Conservation (phyloP, 2,888 invertebrate genomes). For the Agrilus biguttatus region DNA sequence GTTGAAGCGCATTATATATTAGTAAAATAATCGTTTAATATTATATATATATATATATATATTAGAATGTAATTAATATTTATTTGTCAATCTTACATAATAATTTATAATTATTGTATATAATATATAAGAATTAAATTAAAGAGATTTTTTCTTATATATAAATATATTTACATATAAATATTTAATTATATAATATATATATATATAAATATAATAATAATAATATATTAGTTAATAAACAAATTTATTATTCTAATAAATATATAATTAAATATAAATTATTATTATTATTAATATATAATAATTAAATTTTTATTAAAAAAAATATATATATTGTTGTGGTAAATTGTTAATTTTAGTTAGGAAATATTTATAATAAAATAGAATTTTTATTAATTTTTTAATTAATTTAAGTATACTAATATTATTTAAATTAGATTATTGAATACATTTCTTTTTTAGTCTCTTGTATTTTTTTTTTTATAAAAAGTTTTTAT, state of each 20-base stretch:
- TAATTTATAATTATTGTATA: slow-evolving; percentile 11
- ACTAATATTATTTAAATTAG: no score
- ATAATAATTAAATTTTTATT: slow-evolving; percentile 3
- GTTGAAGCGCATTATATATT: not conserved
- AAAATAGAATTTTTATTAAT: no score
- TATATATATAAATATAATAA: slow-evolving; percentile 17
- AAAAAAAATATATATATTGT: slow-evolving; percentile 3
- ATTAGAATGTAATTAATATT: slow-evolving; percentile 7
- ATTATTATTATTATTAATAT: slow-evolving; percentile 5
- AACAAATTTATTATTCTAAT: slow-evolving; percentile 2
- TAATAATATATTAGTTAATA: slow-evolving; percentile 1
- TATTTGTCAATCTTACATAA: slow-evolving; percentile 5
- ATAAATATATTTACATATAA: slow-evolving; percentile 16
- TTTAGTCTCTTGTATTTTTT: no score
- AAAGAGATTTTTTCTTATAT: slow-evolving; percentile 15
- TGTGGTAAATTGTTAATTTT: slow-evolving; percentile 2
- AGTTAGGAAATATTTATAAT: no score
- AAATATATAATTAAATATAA: slow-evolving; percentile 5
- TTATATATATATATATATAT: slow-evolving; percentile 7
- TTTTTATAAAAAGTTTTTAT: no score
- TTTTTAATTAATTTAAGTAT: no score
- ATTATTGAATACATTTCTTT: no score
- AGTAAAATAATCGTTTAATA: slow-evolving; percentile 3
- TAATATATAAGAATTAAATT: slow-evolving; percentile 15
- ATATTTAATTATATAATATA: slow-evolving; percentile 31